Evolutionary conservation across 2,113 vertebrate genomes (phyloP), one percentile per base, ranked within the genome.

Genomic region (Pterocles orientalis): DNA sequence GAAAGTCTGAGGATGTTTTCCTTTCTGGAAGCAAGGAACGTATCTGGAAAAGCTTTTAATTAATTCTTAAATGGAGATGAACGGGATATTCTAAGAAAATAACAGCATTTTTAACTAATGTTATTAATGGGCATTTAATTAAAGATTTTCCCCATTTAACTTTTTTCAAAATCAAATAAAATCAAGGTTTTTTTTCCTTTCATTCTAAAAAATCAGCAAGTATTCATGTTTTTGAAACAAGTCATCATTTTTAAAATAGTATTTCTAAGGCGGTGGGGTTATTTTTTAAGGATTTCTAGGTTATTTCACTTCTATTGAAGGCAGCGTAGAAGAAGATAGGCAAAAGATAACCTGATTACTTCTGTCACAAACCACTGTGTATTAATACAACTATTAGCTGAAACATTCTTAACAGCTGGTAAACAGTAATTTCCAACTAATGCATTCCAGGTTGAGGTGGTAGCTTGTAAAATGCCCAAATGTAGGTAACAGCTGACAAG

Each of bases 381-480:
- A 86, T 86, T 86, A 87, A 78, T 50, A 31, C 17, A 88, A 18
- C 24, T 86, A 65, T 51, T 90, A 83, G 68, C 11, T 48, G 64
- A 81, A 94, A 58, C 7, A 92, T 78, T 86, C 90, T 90, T 81
- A 95, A 90, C 71, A 86, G 51, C 24, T 78, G 76, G 14, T 93
- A 95, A 94, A 93, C 7, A 92, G 43, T 15, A 58, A 82, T 89
- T 97, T 73, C 65, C 26, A 65, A 51, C 65, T 90, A 94, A 92
- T 83, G 93, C 53, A 33, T 88, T 88, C 58, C 70, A 80, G 51
- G 43, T 7, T 80, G 33, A 66, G 60, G 56, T 48, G 17, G 23
- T 77, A 92, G 29, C 29, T 75, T 86, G 43, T 50, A 51, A 89
- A 92, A 87, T 86, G 36, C 28, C 82, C 62, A 72, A 78, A 76